A percentile compares a stretch with the other conserved stretches of the same genome.
Conservation (phyloP, 2,888 invertebrate species). For the Syrphus vitripennis region DNA sequence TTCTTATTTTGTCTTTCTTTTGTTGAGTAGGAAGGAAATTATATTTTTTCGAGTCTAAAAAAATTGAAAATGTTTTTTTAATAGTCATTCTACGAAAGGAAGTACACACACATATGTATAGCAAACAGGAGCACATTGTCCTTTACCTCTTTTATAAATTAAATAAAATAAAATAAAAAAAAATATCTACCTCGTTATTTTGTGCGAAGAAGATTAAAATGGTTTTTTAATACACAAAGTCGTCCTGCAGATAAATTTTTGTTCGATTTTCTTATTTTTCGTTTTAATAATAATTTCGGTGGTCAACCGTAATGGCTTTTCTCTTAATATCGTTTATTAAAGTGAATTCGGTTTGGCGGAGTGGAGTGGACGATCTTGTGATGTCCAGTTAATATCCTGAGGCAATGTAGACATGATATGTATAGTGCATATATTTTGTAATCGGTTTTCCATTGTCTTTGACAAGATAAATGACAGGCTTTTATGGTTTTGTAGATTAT, state of each 20-base stretch:
- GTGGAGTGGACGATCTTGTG: constrained; percentile 21
- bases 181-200: neutral
- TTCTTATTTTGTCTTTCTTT: constrained; percentile 11
- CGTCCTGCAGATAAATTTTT: constrained; percentile 47
- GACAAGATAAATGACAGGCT: neutral
- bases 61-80: constrained; percentile 46
- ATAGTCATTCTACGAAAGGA: constrained; percentile 26
- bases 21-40: constrained; percentile 32
- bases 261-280: constrained; percentile 8
- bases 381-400: constrained; percentile 36
- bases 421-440: constrained; percentile 12
- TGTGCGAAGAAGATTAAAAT: constrained; percentile 35
- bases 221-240: constrained; percentile 18
- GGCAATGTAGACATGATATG: constrained; percentile 6
- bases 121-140: constrained; percentile 24
- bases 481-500: constrained; percentile 14
- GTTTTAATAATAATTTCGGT: constrained; percentile 19
- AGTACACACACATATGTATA: too few species aligned
- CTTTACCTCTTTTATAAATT: constrained; percentile 17
- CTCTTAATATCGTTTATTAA: constrained; percentile 1
- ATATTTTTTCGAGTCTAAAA: constrained; percentile 12
- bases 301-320: constrained; percentile 43
- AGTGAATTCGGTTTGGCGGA: constrained; percentile 2
- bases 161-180: neutral
- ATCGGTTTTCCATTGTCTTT: constrained; percentile 31